Evolutionary conservation across 2,113 vertebrate genomes (phyloP).

Genomic region (Seriola quinqueradiata): DNA sequence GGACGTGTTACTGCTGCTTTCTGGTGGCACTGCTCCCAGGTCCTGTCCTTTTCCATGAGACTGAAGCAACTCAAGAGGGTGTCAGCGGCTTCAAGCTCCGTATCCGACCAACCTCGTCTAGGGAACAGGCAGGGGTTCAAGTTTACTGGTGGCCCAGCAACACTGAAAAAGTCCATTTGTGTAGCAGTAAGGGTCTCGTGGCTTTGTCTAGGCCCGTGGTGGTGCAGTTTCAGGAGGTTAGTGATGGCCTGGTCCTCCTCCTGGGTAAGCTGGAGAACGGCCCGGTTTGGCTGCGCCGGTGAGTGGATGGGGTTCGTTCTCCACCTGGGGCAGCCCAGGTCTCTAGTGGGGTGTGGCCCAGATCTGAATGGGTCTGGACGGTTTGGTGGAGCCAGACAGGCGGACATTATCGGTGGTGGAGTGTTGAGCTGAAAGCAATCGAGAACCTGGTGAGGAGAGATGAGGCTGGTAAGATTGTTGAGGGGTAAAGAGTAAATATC

Average conservation of each 20-base stretch:
- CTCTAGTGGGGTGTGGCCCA: conserved; percentile 33
- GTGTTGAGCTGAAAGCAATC: conserved; percentile 60
- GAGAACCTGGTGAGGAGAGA: conserved; percentile 32
- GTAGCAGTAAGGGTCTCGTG: background rate
- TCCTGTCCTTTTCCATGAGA: background rate
- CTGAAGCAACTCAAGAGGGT: conserved; percentile 37
- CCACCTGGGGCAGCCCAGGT: conserved; percentile 60
- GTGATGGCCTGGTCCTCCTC: conserved; percentile 79
- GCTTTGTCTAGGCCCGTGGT: background rate
- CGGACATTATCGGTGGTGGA: conserved; percentile 66
- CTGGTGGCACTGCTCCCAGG: background rate
- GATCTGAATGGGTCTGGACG: conserved; percentile 67
- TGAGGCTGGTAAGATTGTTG: too few relatives aligned
- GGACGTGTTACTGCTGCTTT: background rate
- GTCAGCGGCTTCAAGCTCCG: conserved; percentile 45
- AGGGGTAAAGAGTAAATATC: too few relatives aligned
- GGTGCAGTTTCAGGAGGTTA: conserved; percentile 71
- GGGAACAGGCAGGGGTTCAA: background rate
- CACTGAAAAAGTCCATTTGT: background rate
- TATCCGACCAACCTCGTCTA: background rate
- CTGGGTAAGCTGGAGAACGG: conserved; percentile 70
- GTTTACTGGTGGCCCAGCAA: background rate
- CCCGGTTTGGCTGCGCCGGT: background rate
- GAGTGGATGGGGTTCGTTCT: background rate
- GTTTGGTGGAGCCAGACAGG: conserved; percentile 35